A percentile compares a stretch with the other conserved stretches of the same genome.
Conservation (phyloP, 2,797 vertebrate genomes). For the Caiman crocodilus region DNA sequence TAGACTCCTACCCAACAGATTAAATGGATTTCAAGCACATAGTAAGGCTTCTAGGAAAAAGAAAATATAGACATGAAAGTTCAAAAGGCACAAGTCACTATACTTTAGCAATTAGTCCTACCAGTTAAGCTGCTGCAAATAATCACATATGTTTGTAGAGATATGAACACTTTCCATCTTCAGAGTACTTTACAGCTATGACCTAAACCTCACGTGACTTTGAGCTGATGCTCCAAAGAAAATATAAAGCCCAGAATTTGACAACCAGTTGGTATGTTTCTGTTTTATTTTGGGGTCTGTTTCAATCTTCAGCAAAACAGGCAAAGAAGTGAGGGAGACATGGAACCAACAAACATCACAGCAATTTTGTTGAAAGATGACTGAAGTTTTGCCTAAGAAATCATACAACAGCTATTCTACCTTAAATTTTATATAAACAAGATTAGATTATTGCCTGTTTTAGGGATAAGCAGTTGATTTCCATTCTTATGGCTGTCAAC, state of each 20-base stretch:
- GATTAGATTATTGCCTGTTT: not conserved
- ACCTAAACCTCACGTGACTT: not conserved
- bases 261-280: not conserved
- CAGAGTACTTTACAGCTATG: not conserved
- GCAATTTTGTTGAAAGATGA: not conserved
- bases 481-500: not conserved
- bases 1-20: not conserved
- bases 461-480: constrained; percentile 22
- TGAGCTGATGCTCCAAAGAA: not conserved
- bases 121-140: not conserved
- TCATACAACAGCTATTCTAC: not conserved
- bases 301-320: not conserved
- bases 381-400: not conserved
- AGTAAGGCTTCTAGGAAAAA: constrained; percentile 1
- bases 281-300: constrained; percentile 3
- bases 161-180: constrained; percentile 51
- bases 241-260: not conserved
- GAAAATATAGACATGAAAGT: not conserved
- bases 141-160: constrained; percentile 43
- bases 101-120: not conserved
- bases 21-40: not conserved
- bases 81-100: not conserved
- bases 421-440: not conserved
- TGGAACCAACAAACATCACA: not conserved
- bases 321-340: not conserved